Base-by-base conservation (phyloP, 1,140 invertebrate genomes). In the Caenorhabditis brenneri region DNA sequence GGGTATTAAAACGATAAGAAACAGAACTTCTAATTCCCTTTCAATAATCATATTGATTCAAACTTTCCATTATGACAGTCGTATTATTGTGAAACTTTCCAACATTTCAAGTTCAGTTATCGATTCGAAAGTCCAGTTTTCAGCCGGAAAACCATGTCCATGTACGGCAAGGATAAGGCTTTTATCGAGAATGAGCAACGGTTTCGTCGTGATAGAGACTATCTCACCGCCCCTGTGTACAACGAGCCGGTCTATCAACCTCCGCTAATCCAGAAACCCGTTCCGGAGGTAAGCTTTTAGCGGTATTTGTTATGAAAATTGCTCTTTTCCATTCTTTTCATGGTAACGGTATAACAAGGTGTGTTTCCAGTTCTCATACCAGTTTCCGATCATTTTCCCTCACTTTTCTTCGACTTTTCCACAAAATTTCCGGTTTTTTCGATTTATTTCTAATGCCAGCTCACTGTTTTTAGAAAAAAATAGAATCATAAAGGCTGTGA, bases 11-110 rank as follows among this genome's bases (percentile, higher is more conserved):
- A 19, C 10, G 65, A 74, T 74, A 74, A 74, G 65, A 42, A 74
- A 42, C 65, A 74, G 36, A 74, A 74, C 65, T 74, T 74, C 65
- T 74, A 74, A 74, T 74, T 74, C 65, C 60, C 65, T 74, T 24
- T 42, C 65, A 39, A 74, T 42, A 46, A 74, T 42, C 65, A 74
- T 74, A 74, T 74, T 74, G 65, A 74, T 74, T 74, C 65, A 74
- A 39, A 74, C 19, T 74, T 74, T 39, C 22, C 36, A 31, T 2
- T 74, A 65, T 65, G 58, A 36, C 58, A 39, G 12, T 27, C 22
- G 9, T 10, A 24, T 36, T 74, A 46, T 74, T 74, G 46, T 74
- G 65, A 74, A 74, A 74, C 36, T 55, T 2, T n/a, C 10, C 22
- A 55, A 7, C 24, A 27, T 55, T 27, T 12, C 36, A 9, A 33